Base-by-base conservation (phyloP, 1,140 invertebrate species). In the Fopius arisanus region DNA sequence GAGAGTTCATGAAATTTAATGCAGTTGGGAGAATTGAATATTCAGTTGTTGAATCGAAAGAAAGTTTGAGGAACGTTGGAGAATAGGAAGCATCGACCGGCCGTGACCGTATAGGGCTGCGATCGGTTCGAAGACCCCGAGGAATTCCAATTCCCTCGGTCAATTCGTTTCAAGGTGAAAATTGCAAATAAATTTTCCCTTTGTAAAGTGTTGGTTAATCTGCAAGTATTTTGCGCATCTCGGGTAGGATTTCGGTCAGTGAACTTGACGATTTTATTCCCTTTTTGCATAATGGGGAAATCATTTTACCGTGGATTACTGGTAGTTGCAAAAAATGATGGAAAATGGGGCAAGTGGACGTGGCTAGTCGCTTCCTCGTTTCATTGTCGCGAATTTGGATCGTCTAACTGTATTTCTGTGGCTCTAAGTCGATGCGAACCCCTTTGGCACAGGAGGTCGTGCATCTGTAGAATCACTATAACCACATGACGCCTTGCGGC, bases 361-460 rank as follows among this genome's bases (percentile, higher is more conserved):
- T 65, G 28, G 28, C 40, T 54, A 62, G 73, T 78, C 72, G 79
- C 81, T 84, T 85, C 84, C 81, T 85, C 78, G 80, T 85, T 84
- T 83, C 62, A 65, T 65, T 86, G 84, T 87, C 81, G 81, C 81
- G 81, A 87, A 88, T 88, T 87, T 81, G 83, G 85, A 86, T 82
- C 86, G 84, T 69, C 80, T 87, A 88, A 88, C 86, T 84, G 86
- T 88, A 87, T 75, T 77, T 73, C 71, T 75, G 73, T 66, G 74
- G 76, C 74, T 79, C 75, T 77, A 75, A 74, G 72, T 73, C 78
- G 75, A 78, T 76, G 74, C 43, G 26, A 23, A n/a, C 37, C 62
- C 62, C 62, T n/a, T 31, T n/a, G 62, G 28, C 29, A 31, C 14
- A 37, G 62, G 67, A 51, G 48, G 26, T 70, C 43, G 43, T 70